Percentiles rank a stretch among this genome's conserved stretches.
Conservation (phyloP, 2,797 vertebrate genomes). For the Pantherophis vulpinus region DNA sequence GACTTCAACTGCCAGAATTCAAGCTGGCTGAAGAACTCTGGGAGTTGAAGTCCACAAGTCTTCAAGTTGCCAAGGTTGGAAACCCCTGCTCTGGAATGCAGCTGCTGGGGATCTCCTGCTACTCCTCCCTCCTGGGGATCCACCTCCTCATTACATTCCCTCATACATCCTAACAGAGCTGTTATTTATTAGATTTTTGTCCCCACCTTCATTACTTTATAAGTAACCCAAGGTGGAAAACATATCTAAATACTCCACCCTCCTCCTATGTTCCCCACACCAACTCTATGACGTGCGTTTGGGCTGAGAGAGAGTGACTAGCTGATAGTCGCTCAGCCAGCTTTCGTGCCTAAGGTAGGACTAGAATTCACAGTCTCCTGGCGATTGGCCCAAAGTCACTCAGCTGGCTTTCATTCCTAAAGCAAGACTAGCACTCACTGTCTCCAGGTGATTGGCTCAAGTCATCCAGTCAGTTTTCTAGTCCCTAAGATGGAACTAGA, state of each 20-base stretch:
- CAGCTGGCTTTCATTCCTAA: not conserved
- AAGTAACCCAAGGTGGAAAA: not conserved
- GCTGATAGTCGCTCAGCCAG: not conserved
- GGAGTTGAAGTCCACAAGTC: too few species aligned
- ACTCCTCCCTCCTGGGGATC: not conserved
- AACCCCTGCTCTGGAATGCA: not conserved
- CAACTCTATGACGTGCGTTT: not conserved
- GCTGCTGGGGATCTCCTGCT: not conserved
- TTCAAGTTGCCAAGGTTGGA: too few species aligned
- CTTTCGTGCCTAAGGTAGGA: not conserved
- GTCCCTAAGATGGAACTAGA: not conserved
- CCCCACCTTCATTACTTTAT: not conserved
- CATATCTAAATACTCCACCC: not conserved
- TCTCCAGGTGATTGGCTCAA: not conserved
- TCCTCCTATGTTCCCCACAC: not conserved
- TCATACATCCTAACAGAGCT: not conserved
- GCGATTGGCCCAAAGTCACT: not conserved
- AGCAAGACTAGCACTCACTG: not conserved
- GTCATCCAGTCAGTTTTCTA: not conserved
- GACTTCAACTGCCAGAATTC: too few species aligned
- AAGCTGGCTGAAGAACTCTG: too few species aligned
- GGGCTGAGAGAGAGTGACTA: not conserved
- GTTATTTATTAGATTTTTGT: not conserved
- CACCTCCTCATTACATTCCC: not conserved
- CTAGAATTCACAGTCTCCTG: not conserved